Conservation (phyloP, 2,797 vertebrate species). For the Gastrophryne carolinensis region DNA sequence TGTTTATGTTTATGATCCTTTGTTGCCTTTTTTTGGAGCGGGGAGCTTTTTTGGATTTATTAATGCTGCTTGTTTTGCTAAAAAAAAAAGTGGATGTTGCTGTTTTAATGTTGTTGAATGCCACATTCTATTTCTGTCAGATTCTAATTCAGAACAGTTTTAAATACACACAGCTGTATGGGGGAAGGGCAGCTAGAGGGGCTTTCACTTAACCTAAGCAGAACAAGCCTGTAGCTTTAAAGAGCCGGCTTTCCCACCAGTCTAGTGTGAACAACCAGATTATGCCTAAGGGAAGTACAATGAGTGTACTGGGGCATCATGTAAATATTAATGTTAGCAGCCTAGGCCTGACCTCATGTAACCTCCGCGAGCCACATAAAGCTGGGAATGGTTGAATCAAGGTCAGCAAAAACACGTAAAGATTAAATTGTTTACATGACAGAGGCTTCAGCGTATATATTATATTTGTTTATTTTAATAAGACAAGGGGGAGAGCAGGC, state of each 20-base stretch:
- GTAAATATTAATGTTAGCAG: constrained; percentile 46
- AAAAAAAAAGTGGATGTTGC: constrained; percentile 13
- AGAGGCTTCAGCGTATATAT: constrained; percentile 31
- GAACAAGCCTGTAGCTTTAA: constrained; percentile 6
- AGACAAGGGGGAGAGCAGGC: neutral
- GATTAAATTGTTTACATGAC: constrained; percentile 51
- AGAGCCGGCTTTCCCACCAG: constrained; percentile 11
- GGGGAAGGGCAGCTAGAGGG: constrained; percentile 25
- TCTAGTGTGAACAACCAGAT: constrained; percentile 30
- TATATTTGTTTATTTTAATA: constrained; percentile 32
- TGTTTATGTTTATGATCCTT: no score
- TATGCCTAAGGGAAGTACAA: constrained; percentile 33
- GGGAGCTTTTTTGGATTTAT: no score
- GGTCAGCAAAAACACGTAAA: constrained; percentile 31
- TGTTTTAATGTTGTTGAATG: constrained; percentile 13
- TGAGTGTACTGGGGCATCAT: constrained; percentile 34
- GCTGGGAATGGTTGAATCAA: constrained; percentile 42
- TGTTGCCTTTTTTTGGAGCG: no score
- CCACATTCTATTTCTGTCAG: constrained; percentile 37
- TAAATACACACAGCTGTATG: constrained; percentile 34
- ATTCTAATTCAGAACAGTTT: constrained; percentile 4
- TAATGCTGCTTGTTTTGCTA: no score
- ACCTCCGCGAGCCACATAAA: constrained; percentile 40
- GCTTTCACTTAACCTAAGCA: constrained; percentile 15
- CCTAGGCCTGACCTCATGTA: constrained; percentile 38